A percentile compares a stretch with the other conserved stretches of the same genome.
Conservation (phyloP, 2,888 invertebrate genomes). For the Trissolcus brochymenae region DNA sequence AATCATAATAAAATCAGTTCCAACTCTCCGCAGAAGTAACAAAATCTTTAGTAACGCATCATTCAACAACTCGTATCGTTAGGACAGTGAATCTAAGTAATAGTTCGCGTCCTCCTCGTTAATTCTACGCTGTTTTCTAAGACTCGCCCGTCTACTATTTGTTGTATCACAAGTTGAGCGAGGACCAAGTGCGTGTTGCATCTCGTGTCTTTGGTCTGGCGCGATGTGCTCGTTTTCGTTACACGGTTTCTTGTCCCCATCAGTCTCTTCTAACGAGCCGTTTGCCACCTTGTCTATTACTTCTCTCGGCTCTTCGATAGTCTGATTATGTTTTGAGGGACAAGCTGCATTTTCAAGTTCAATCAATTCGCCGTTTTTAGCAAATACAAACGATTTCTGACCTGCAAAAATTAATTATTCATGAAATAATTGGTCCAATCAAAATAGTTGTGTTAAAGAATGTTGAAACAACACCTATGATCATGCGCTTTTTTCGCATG, state of each 20-base stretch:
- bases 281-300: neutral
- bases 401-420: conserved; percentile 65
- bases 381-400: conserved; percentile 74
- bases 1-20: no score
- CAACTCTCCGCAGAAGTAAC: no score
- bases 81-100: conserved; percentile 18
- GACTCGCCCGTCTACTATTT: conserved; percentile 61
- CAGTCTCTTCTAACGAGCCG: conserved; percentile 19
- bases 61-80: no score
- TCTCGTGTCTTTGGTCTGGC: conserved; percentile 19
- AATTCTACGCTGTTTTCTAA: conserved; percentile 65
- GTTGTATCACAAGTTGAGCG: conserved; percentile 17
- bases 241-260: neutral
- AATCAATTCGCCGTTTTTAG: conserved; percentile 72
- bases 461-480: no score
- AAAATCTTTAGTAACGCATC: no score
- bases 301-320: neutral
- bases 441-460: no score
- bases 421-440: no score
- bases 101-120: conserved; percentile 34
- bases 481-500: conserved; percentile 75
- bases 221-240: neutral
- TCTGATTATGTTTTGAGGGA: neutral
- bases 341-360: conserved; percentile 63
- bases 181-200: neutral